Evolutionary conservation across 2,888 invertebrate genomes (phyloP), one percentile per base, ranked within the genome.

Genomic region (Autographa gamma): DNA sequence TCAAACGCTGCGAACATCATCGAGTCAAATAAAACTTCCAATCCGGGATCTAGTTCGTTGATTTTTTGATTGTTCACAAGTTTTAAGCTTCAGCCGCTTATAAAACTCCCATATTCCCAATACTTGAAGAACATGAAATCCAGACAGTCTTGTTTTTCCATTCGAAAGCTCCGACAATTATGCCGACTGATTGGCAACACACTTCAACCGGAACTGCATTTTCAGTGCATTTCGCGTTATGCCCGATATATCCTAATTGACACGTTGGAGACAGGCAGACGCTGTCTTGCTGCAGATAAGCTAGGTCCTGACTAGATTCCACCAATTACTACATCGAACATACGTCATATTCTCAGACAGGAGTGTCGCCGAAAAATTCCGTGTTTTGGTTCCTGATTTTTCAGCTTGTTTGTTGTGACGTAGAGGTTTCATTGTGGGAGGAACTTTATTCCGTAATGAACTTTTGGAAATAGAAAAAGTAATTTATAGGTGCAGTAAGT

Each of bases 131-230:
- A 74, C 65, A 60, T 70, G 41, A 61, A 74, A 68, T 31, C 69
- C 71, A 66, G 78, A 66, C 68, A 71, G 70, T 60, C 14, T 65
- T 32, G 25, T 74, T 77, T 77, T 74, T 74, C 66, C 66, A 60
- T 77, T 78, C 71, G 74, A 54, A 43, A 74, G 65, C 52, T 68
- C 59, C 56, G 68, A 66, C 80, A 79, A 80, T 82, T 79, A 82
- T 72, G 43, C 60, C 48, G 66, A 59, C 60, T 79, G 71, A 82
- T 82, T 80, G 79, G 72, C 69, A 73, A 56, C 58, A 66, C 71
- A 66, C 60, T 69, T 64, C 60, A 32, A 48, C 71, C 18, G 71
- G 71, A 76, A 25, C 58, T 60, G n/a, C 31, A 25, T 25, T 25
- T 25, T 25, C 25, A 16, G 60, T 70, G 63, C 60, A 71, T 63